phyloP scores from a whole-genome alignment of 2,888 invertebrate species.

The Pilophorus perplexus region DNA sequence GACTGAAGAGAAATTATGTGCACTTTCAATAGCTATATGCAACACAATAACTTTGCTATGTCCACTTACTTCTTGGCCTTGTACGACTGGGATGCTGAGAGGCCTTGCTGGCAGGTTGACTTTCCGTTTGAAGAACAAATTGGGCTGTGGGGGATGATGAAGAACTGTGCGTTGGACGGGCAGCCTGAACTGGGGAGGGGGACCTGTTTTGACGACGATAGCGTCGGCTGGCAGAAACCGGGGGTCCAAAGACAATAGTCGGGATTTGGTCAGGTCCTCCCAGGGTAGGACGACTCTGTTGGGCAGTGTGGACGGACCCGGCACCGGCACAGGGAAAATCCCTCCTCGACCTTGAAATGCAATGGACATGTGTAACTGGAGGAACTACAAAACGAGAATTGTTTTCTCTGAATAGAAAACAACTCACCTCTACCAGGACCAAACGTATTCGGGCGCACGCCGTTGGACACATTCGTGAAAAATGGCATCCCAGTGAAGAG shows the following conservation, averaged over 20 bases:
- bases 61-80: slow-evolving; percentile 2
- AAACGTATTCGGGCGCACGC: too few relatives aligned
- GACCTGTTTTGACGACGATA: not conserved
- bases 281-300: not conserved
- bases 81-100: slow-evolving; percentile 15
- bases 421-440: too few relatives aligned
- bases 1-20: too few relatives aligned
- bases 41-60: too few relatives aligned
- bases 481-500: too few relatives aligned
- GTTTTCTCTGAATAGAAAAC: too few relatives aligned
- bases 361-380: too few relatives aligned
- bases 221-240: not conserved
- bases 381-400: too few relatives aligned
- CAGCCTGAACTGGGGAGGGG: too few relatives aligned
- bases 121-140: slow-evolving; percentile 8
- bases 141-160: not conserved
- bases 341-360: too few relatives aligned
- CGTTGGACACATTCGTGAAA: too few relatives aligned
- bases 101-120: slow-evolving; percentile 16
- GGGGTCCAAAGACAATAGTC: not conserved
- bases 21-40: too few relatives aligned
- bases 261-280: not conserved
- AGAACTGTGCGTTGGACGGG: not conserved
- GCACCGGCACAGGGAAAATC: not conserved
- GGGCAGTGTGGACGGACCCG: not conserved